phyloP scores from a whole-genome alignment of 1,140 invertebrate genomes.

The Megalonaias nervosa region DNA sequence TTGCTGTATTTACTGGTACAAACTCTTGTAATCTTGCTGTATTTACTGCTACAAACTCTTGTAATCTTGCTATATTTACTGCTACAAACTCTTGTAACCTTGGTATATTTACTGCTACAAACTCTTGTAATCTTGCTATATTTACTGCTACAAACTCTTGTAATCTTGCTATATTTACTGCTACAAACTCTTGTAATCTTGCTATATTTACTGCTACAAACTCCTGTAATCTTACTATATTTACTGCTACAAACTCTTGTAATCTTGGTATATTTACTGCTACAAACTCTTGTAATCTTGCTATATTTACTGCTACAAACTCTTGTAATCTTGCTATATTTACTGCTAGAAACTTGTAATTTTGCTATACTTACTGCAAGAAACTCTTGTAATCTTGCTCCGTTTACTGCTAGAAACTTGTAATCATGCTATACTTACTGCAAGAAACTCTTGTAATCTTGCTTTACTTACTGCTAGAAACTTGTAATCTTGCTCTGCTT shows the following conservation, averaged over 20 bases:
- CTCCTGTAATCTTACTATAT: conserved; percentile 28
- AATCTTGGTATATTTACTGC: conserved; percentile 89
- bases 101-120: conserved; percentile 82
- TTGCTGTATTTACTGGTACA: conserved; percentile 73
- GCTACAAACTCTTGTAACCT: too few species aligned
- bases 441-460: too few species aligned
- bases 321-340: too few species aligned
- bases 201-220: conserved; percentile 72
- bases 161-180: conserved; percentile 73
- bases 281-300: conserved; percentile 98
- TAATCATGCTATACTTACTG: conserved; percentile 81
- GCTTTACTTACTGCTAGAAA: conserved; percentile 85
- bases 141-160: too few species aligned
- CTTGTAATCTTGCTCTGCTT: conserved; percentile 87
- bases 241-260: conserved; percentile 96
- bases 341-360: too few species aligned
- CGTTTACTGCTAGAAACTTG: conserved; percentile 91
- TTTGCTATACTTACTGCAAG: conserved; percentile 76
- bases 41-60: conserved; percentile 94
- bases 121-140: conserved; percentile 95
- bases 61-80: conserved; percentile 84
- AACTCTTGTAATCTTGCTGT: background rate
- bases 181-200: conserved; percentile 98
- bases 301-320: conserved; percentile 88
- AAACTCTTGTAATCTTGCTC: background rate